Evolutionary conservation across 2,888 invertebrate genomes (phyloP), one percentile per base, ranked within the genome.

Genomic region (Hirtodrosophila confusa): DNA sequence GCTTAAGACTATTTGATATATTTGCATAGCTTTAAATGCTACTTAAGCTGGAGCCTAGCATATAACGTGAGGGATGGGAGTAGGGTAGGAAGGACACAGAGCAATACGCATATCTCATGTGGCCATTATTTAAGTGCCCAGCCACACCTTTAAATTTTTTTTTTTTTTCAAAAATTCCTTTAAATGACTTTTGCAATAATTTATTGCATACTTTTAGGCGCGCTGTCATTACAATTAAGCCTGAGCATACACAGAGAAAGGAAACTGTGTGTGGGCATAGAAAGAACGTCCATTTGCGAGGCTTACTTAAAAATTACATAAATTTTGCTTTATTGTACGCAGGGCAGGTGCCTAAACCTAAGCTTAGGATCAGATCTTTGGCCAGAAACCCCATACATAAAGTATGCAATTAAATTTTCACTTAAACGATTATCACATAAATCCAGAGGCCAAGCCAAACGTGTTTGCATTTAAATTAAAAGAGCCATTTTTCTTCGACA

Each of bases 371-470:
- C 69, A 64, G 56, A 73, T 73, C 69, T 75, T 60, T 53, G 62
- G 69, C 86, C 54, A 78, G 78, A 82, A 86, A 68, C 80, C 77
- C 79, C 89, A 90, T 88, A 84, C 90, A 87, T 90, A 90, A 90
- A 90, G 88, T 87, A 88, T 85, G 90, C 90, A 89, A 89, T 90
- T 90, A 90, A 90, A 90, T 89, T 90, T 90, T 90, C 90, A 90
- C 89, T 89, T 89, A 90, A 90, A 87, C 89, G 90, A 89, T 90
- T 90, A 90, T 90, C 90, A 87, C 88, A 90, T 89, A 89, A 89
- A 89, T 89, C 89, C 90, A 72, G 85, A 74, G 77, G 67, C 75
- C 83, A 67, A 85, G 78, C 77, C 86, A 85, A 88, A 90, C 85
- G 88, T 89, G 89, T 90, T 89, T 90, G 90, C 90, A 86, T 90